Base-by-base conservation (phyloP, 2,888 invertebrate genomes). In the Leptinotarsa peninsularis region DNA sequence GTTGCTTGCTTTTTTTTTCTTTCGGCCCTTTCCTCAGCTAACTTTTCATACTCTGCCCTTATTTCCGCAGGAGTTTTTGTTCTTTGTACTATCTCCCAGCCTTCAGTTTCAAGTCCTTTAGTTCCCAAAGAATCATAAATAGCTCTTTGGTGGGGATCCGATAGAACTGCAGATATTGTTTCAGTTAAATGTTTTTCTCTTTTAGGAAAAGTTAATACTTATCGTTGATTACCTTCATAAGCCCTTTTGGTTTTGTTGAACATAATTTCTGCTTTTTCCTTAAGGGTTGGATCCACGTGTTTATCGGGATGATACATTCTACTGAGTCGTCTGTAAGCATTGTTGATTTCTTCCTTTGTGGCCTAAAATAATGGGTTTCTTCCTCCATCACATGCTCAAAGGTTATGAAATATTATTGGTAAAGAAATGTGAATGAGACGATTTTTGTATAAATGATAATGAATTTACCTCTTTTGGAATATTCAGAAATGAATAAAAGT, bases 261-360 rank as follows among this genome's bases (percentile, higher is more conserved):
- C 84, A 99, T 91, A 77, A 93, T 89, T 88, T 98, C 97, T 0
- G 99, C 99, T 89, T 97, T 95, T 85, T 93, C 93, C 87, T 97
- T 97, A 82, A 93, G 93, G 0, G 90, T 91, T 0, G 94, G 93
- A 85, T 97, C 95, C 17, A 92, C 90, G 89, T 99, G 98, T 88
- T 98, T 98, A 86, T 99, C 99, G 0, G 99, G 99, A 88, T 99
- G 99, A 86, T 98, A 99, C 83, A 97, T 93, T 80, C 94, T 93
- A 82, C 98, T 98, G 73, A 98, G 92, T 72, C 95, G 93, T 77
- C 98, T 92, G 87, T 98, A 99, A 2, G 98, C 96, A 90, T 94
- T 94, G 85, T 93, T 96, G 81, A 99, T 98, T 88, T 99, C 98
- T 81, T 98, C 98, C 69, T 90, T 90, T 56, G 95, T 91, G 10